phyloP scores from a whole-genome alignment of 2,888 invertebrate genomes.

The Caenorhabditis plicata region DNA sequence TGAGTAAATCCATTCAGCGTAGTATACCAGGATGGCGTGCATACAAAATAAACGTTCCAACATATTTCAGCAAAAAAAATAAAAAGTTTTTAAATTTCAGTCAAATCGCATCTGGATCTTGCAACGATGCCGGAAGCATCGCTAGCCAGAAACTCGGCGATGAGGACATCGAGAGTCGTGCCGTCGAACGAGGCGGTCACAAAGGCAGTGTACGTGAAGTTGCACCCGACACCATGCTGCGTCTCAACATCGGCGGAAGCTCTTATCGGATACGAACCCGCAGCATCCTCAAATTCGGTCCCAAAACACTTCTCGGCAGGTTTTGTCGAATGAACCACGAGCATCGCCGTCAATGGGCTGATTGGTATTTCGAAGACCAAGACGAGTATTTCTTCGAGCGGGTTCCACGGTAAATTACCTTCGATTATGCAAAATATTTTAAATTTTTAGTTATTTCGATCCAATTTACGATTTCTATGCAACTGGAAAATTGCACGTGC shows the following conservation, averaged over 20 bases:
- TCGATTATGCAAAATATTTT: constrained; percentile 5
- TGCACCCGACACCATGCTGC: constrained; percentile 56
- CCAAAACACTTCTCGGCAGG: constrained; percentile 52
- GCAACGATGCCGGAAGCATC: constrained; percentile 32
- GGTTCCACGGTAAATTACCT: constrained; percentile 53
- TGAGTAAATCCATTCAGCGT: too few species aligned
- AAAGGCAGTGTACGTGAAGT: constrained; percentile 40
- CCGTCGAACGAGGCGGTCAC: constrained; percentile 42
- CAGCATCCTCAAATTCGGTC: constrained; percentile 59
- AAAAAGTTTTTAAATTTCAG: constrained; percentile 16
- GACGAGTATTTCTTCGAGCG: constrained; percentile 64
- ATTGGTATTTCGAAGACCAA: constrained; percentile 61
- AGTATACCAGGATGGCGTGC: too few species aligned
- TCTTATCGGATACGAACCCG: constrained; percentile 60
- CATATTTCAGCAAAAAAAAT: too few species aligned
- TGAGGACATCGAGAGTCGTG: constrained; percentile 53
- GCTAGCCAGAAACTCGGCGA: too few species aligned
- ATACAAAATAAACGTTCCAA: too few species aligned
- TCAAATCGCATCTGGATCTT: constrained; percentile 41
- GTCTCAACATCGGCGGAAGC: constrained; percentile 62
- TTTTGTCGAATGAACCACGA: constrained; percentile 63
- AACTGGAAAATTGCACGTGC: constrained; percentile 63
- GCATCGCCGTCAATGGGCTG: constrained; percentile 61
- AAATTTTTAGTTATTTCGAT: constrained; percentile 59
- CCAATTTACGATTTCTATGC: constrained; percentile 65